Conservation (phyloP, 2,797 vertebrate species). For the Cossypha polioptera region DNA sequence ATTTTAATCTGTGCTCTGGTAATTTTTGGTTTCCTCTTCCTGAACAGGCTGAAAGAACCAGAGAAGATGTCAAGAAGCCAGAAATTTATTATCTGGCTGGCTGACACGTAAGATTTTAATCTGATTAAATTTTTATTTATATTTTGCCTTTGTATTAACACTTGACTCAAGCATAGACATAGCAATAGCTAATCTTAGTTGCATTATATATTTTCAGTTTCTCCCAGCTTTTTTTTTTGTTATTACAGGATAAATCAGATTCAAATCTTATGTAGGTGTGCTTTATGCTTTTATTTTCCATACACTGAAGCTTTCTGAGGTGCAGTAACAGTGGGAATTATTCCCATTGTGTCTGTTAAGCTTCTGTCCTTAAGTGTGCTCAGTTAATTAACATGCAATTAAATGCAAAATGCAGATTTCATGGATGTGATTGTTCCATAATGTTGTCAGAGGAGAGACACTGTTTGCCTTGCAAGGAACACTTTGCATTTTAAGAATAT, state of each 20-base stretch:
- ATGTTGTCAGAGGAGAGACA: background rate
- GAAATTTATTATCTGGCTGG: conserved; percentile 87
- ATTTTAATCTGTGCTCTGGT: background rate
- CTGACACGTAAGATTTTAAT: conserved; percentile 85
- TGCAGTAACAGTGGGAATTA: background rate
- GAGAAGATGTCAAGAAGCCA: conserved; percentile 82
- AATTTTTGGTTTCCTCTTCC: background rate
- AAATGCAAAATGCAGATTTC: background rate
- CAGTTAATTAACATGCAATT: background rate
- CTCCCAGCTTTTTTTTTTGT: background rate
- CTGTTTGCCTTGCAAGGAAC: background rate
- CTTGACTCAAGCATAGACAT: background rate
- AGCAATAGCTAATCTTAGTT: no score
- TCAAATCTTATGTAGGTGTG: background rate
- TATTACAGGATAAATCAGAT: background rate
- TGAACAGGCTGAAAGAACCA: conserved; percentile 85
- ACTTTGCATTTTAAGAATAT: background rate
- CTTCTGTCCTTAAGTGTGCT: background rate
- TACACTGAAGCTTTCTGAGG: background rate
- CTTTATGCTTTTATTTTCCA: background rate
- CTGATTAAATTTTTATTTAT: background rate
- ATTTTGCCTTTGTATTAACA: background rate
- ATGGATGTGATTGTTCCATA: background rate
- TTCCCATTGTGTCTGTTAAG: background rate
- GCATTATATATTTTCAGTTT: background rate